These are phyloP conservation scores for Jordanella pulchra DNA, from an alignment of 2,797 vertebrate genomes.

Conservation along the genomic window DNA sequence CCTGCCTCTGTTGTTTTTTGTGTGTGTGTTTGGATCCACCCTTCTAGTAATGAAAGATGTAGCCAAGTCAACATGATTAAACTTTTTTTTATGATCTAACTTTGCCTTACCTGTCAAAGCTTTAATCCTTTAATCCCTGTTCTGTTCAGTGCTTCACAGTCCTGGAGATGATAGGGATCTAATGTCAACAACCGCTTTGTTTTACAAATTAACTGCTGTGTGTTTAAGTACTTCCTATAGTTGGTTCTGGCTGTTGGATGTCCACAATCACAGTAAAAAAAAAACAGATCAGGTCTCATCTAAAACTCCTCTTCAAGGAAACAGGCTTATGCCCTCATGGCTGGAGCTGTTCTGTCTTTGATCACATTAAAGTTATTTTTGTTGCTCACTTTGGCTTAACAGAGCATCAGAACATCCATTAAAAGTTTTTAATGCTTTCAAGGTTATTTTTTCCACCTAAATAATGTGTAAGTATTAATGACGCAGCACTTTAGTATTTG, in stretches of 20 bases:
- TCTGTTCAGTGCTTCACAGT: constrained; percentile 5
- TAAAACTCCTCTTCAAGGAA: constrained; percentile 8
- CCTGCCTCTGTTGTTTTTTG: neutral
- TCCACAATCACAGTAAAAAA: constrained; percentile 8
- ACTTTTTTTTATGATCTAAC: neutral
- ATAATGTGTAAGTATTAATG: neutral
- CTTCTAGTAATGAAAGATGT: neutral
- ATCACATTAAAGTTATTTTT: neutral
- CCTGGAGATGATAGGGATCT: constrained; percentile 11
- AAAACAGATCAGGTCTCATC: constrained; percentile 1
- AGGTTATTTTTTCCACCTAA: neutral
- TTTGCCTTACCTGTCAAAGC: neutral
- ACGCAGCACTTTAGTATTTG: neutral
- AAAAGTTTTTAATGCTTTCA: too few species aligned
- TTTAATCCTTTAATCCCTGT: constrained; percentile 27
- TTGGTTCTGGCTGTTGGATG: constrained; percentile 1
- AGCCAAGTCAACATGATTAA: neutral
- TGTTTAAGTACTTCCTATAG: constrained; percentile 30
- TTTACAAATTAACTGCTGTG: constrained; percentile 16
- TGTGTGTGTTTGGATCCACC: constrained; percentile 1
- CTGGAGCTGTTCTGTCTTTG: neutral
- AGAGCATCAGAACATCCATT: neutral
- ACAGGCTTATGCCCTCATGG: neutral
- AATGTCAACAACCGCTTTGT: constrained; percentile 24
- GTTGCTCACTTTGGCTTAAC: neutral